Percentiles rank a stretch among this genome's conserved stretches.
phyloP scores from a whole-genome alignment of 2,797 vertebrate species.

The Tragelaphus eurycerus region DNA sequence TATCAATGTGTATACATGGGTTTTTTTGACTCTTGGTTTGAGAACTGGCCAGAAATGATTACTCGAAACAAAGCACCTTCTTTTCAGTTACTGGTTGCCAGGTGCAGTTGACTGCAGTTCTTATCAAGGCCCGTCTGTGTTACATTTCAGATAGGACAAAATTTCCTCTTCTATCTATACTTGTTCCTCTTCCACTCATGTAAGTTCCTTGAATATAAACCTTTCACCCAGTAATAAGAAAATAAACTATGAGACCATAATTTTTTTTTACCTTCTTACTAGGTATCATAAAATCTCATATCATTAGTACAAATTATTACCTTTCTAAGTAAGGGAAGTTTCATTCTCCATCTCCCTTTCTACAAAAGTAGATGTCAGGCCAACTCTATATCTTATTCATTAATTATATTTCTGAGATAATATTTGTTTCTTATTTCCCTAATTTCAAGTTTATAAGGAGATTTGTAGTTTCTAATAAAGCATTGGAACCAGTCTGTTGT shows the following conservation, averaged over 20 bases:
- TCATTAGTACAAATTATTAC: background rate
- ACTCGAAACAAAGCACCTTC: background rate
- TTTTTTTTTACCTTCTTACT: background rate
- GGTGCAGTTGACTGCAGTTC: background rate
- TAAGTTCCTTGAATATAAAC: background rate
- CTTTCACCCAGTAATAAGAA: background rate
- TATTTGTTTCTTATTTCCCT: background rate
- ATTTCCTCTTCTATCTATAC: background rate
- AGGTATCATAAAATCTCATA: background rate
- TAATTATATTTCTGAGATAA: background rate
- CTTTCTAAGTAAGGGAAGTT: background rate
- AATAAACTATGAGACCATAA: background rate
- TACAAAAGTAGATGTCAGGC: background rate
- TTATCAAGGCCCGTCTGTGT: background rate
- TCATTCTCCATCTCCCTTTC: background rate
- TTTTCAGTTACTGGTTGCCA: constrained; percentile 18
- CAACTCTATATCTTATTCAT: background rate
- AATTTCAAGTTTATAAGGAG: background rate
- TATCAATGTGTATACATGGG: background rate
- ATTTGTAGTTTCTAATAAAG: background rate
- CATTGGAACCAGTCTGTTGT: no score
- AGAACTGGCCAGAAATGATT: constrained; percentile 49
- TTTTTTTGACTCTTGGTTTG: constrained; percentile 30
- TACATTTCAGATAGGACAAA: background rate
- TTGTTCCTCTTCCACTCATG: background rate